Evolutionary conservation across 2,113 vertebrate species (phyloP).

Genomic region (Pyrgilauda ruficollis): DNA sequence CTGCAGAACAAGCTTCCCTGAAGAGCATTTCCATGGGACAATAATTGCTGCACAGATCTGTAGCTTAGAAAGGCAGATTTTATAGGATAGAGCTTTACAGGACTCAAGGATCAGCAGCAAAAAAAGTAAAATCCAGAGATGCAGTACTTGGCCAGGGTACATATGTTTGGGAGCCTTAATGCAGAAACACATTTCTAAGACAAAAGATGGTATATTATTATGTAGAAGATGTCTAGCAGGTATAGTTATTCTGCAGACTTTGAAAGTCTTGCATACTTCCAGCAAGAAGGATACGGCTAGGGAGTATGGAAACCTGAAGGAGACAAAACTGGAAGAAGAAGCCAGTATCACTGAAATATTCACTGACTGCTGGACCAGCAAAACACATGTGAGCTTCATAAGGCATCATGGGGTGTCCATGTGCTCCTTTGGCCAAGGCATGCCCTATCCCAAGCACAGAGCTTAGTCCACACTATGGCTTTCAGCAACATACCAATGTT

Average conservation of each 20-base stretch:
- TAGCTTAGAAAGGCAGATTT: not conserved
- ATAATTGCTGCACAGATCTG: not conserved
- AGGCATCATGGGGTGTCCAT: not conserved
- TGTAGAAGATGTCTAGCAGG: not conserved
- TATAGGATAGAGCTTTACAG: not conserved
- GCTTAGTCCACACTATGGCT: not conserved
- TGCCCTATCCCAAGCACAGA: not conserved
- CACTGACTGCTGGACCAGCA: not conserved
- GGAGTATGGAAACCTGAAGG: not conserved
- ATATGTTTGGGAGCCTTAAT: not conserved
- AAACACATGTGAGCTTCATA: accelerated
- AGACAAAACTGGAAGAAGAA: slow-evolving; percentile 1
- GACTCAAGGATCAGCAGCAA: not conserved
- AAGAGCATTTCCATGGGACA: not conserved
- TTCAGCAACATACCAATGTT: not conserved
- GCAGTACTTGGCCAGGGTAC: not conserved
- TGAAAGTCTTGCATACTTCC: not conserved
- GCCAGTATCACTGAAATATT: not conserved
- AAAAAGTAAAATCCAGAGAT: not conserved
- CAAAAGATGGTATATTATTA: not conserved
- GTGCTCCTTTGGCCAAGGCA: not conserved
- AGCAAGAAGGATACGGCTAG: not conserved
- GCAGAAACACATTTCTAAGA: not conserved
- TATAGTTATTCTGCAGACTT: slow-evolving; percentile 24
- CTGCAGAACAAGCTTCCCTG: not conserved